phyloP scores from a whole-genome alignment of 2,113 vertebrate species.

The Sapajus apella region DNA sequence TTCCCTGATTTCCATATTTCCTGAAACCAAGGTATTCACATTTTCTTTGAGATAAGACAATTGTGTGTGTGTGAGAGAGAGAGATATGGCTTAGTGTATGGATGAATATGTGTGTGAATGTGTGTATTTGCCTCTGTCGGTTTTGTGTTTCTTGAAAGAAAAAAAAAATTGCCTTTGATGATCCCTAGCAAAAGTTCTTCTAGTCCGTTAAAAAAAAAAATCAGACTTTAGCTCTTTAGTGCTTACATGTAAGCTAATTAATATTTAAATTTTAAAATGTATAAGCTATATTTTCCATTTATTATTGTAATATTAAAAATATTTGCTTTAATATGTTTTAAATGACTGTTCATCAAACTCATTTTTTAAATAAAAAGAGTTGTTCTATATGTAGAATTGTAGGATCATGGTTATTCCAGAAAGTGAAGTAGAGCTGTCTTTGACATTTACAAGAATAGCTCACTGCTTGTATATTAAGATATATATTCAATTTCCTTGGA shows the following conservation, averaged over 20 bases:
- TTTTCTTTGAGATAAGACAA: background rate
- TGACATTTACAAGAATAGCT: constrained; percentile 7
- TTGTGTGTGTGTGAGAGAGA: no score
- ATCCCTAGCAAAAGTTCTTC: background rate
- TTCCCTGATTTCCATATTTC: background rate
- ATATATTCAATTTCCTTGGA: background rate
- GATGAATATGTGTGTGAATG: background rate
- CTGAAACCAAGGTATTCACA: background rate
- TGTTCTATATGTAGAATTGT: background rate
- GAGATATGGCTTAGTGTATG: background rate
- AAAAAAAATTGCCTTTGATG: background rate
- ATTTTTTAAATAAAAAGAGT: background rate
- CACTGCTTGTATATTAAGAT: background rate
- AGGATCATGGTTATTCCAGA: background rate
- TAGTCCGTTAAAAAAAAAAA: background rate
- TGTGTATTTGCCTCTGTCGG: background rate
- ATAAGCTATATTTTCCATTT: background rate
- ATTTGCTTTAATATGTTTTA: background rate
- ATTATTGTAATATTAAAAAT: background rate
- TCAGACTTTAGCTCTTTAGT: background rate
- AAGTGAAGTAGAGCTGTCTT: background rate
- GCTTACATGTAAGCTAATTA: background rate
- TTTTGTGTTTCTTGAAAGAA: background rate
- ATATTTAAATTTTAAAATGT: background rate
- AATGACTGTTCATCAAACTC: background rate